Evolutionary conservation across 2,797 vertebrate genomes (phyloP).

Genomic region (Corythornis leucogaster): DNA sequence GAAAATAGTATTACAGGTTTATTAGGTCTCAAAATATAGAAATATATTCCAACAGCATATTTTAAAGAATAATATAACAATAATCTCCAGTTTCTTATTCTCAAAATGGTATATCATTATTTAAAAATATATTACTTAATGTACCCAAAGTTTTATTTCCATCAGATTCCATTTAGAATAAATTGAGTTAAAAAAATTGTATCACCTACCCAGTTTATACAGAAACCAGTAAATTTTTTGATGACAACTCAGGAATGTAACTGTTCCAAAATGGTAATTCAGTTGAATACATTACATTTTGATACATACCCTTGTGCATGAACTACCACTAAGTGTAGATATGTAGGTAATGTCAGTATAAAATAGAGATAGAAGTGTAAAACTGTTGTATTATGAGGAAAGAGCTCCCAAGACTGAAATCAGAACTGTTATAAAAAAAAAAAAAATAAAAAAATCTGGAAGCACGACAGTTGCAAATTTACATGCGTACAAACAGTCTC

Average conservation of each 20-base stretch:
- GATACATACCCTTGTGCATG: neutral
- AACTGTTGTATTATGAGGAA: neutral
- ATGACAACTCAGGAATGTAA: constrained; percentile 18
- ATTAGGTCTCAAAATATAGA: constrained; percentile 82
- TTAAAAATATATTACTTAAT: constrained; percentile 86
- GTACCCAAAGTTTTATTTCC: constrained; percentile 74
- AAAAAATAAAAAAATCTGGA: constrained; percentile 72
- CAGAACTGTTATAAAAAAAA: neutral
- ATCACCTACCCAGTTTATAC: constrained; percentile 57
- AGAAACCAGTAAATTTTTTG: constrained; percentile 13
- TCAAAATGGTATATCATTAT: constrained; percentile 82
- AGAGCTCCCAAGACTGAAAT: neutral
- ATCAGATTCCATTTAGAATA: constrained; percentile 73
- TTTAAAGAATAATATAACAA: constrained; percentile 79
- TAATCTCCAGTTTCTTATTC: constrained; percentile 74
- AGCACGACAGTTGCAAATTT: neutral
- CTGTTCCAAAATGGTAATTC: constrained; percentile 17
- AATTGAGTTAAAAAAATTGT: constrained; percentile 66
- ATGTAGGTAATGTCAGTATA: constrained; percentile 16
- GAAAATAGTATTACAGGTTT: constrained; percentile 71
- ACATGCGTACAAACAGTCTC: constrained; percentile 1
- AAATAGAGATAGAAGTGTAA: neutral
- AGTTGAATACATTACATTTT: neutral
- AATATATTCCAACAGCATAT: constrained; percentile 78
- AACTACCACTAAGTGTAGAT: constrained; percentile 20